Evolutionary conservation across 2,888 invertebrate genomes (phyloP).

Genomic region (Sepioteuthis lessoniana): DNA sequence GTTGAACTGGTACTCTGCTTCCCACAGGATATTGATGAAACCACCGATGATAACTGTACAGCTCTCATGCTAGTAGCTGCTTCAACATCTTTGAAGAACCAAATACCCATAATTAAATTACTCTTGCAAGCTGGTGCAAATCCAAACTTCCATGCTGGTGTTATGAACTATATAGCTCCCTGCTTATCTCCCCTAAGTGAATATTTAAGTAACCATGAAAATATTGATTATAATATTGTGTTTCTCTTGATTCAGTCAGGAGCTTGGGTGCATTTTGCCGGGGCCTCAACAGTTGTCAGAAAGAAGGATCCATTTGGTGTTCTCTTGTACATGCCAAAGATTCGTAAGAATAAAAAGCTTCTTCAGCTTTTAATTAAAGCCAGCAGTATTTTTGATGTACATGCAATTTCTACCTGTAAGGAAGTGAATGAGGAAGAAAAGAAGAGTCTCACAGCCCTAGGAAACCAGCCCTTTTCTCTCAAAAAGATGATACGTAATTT

Average conservation of each 20-base stretch:
- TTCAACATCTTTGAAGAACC: constrained; percentile 64
- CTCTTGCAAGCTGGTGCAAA: constrained; percentile 69
- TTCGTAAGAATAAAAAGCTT: constrained; percentile 78
- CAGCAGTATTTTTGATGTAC: constrained; percentile 85
- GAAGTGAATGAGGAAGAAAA: constrained; percentile 82
- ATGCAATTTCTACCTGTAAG: constrained; percentile 85
- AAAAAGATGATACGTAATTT: constrained; percentile 60
- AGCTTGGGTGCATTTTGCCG: constrained; percentile 78
- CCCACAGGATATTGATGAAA: constrained; percentile 76
- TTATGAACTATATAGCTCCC: constrained; percentile 78
- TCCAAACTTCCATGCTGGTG: constrained; percentile 76
- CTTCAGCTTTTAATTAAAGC: constrained; percentile 82
- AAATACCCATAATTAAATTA: constrained; percentile 64
- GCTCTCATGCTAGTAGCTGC: constrained; percentile 75
- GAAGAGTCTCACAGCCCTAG: constrained; percentile 79
- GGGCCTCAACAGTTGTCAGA: constrained; percentile 72
- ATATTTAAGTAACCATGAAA: constrained; percentile 81
- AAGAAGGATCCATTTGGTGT: constrained; percentile 84
- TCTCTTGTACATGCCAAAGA: constrained; percentile 84
- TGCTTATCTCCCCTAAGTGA: constrained; percentile 86
- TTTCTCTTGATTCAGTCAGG: constrained; percentile 84
- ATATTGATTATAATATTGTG: constrained; percentile 81
- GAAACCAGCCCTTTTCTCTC: constrained; percentile 58
- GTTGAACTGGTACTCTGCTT: constrained; percentile 73
- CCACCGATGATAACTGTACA: constrained; percentile 73